Evolutionary conservation across 2,113 vertebrate species (phyloP).

Genomic region (Marcusenius ussheri): DNA sequence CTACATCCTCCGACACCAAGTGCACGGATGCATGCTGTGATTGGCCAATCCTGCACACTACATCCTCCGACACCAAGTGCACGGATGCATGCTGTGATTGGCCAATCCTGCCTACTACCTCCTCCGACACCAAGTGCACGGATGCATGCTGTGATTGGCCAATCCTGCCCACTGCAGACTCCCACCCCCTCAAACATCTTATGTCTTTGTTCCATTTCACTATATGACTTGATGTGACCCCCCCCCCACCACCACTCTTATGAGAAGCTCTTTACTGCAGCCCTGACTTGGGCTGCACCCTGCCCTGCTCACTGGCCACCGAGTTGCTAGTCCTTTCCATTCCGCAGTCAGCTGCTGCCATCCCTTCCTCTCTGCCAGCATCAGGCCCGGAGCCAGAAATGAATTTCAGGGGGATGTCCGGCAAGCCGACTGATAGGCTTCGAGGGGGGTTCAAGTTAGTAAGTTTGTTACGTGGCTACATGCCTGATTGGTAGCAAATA

Average conservation of each 20-base stretch:
- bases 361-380: not conserved
- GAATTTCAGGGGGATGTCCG: not conserved
- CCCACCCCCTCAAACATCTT: not conserved
- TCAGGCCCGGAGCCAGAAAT: not conserved
- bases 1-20: not conserved
- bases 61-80: not conserved
- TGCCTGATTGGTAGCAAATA: not conserved
- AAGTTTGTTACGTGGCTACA: not conserved
- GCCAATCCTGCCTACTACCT: not conserved
- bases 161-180: not conserved
- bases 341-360: not conserved
- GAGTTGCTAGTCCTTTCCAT: not conserved
- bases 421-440: not conserved
- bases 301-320: not conserved
- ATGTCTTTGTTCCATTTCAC: not conserved
- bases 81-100: too few species aligned
- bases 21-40: not conserved
- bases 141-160: too few species aligned
- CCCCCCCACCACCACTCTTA: not conserved
- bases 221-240: not conserved
- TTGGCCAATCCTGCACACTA: too few species aligned
- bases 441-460: not conserved
- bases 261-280: not conserved
- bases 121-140: not conserved
- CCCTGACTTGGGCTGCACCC: not conserved